phyloP scores from a whole-genome alignment of 2,888 invertebrate species.

The Ligdia adustata region DNA sequence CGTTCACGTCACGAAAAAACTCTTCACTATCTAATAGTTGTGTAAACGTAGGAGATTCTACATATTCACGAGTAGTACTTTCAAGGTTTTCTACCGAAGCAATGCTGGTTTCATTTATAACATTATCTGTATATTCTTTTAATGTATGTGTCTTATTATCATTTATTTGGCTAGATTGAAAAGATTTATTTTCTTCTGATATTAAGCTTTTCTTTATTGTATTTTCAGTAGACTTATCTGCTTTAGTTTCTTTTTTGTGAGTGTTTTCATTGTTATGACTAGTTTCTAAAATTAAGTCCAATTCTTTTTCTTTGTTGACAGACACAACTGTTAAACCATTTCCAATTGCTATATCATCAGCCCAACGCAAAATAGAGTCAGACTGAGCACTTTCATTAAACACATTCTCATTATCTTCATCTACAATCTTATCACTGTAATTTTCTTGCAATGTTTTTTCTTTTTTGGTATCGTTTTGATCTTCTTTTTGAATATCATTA shows the following conservation, averaged over 20 bases:
- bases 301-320: conserved; percentile 5
- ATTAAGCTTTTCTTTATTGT: no score
- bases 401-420: conserved; percentile 22
- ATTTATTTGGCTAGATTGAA: conserved; percentile 2
- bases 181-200: conserved; percentile 1
- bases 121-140: background rate
- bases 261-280: background rate
- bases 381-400: conserved; percentile 27
- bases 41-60: conserved; percentile 25
- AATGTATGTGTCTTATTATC: background rate
- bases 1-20: conserved; percentile 23
- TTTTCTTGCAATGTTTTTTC: conserved; percentile 1
- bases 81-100: no score
- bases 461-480: background rate
- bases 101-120: background rate
- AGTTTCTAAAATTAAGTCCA: conserved; percentile 10
- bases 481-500: background rate
- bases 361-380: conserved; percentile 22
- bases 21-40: conserved; percentile 23
- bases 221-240: conserved; percentile 4
- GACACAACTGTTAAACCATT: conserved; percentile 1
- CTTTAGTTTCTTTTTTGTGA: background rate
- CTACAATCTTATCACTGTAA: no score
- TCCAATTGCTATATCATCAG: background rate
- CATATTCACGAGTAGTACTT: conserved; percentile 7